phyloP scores from a whole-genome alignment of 2,888 invertebrate species.

The Biston betularia region DNA sequence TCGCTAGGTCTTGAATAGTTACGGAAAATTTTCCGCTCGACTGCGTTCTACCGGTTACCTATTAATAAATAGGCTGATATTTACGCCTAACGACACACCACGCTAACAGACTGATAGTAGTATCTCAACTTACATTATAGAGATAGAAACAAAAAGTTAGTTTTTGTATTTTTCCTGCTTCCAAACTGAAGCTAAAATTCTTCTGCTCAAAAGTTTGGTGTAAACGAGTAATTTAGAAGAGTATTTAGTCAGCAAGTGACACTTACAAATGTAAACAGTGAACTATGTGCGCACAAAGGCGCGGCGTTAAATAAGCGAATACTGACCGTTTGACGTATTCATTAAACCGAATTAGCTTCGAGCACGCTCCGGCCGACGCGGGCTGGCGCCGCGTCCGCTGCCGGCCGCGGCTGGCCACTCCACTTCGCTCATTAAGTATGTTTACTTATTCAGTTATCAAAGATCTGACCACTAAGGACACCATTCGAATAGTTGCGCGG shows the following conservation, averaged over 20 bases:
- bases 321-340: slow-evolving; percentile 52
- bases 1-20: slow-evolving; percentile 31
- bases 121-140: slow-evolving; percentile 2
- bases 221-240: slow-evolving; percentile 25
- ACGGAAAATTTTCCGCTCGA: slow-evolving; percentile 34
- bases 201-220: slow-evolving; percentile 22
- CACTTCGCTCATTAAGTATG: slow-evolving; percentile 23
- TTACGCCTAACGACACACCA: slow-evolving; percentile 12
- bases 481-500: too few relatives aligned
- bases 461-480: slow-evolving; percentile 19
- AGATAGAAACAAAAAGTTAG: slow-evolving; percentile 2
- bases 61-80: slow-evolving; percentile 23
- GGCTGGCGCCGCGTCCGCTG: slow-evolving; percentile 11
- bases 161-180: slow-evolving; percentile 2
- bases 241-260: slow-evolving; percentile 24
- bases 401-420: slow-evolving; percentile 22
- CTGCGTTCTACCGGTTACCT: slow-evolving; percentile 23
- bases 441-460: slow-evolving; percentile 39
- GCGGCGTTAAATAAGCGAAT: slow-evolving; percentile 42
- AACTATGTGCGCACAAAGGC: slow-evolving; percentile 25
- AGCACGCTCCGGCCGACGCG: slow-evolving; percentile 33
- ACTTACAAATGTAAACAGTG: slow-evolving; percentile 30
- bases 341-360: slow-evolving; percentile 50
- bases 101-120: background rate
- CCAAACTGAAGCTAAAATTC: background rate